Conservation (phyloP, 2,113 vertebrate species). For the Callipepla squamata region DNA sequence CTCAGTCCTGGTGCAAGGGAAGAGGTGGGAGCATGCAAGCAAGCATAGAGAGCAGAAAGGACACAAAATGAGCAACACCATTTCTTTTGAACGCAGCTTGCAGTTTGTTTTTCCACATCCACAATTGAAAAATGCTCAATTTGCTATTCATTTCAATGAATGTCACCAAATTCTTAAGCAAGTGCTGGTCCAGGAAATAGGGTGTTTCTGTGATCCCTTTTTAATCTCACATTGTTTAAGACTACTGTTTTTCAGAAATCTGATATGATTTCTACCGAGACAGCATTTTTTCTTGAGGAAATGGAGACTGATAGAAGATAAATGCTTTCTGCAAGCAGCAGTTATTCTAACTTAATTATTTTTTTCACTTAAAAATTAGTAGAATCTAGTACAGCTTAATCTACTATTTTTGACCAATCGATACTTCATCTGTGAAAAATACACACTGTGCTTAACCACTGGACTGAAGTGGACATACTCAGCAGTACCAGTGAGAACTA, state of each 20-base stretch:
- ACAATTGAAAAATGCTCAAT: background rate
- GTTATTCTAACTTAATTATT: background rate
- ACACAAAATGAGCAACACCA: background rate
- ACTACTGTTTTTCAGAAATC: background rate
- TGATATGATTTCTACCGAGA: background rate
- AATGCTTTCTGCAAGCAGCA: background rate
- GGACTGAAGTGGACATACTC: background rate
- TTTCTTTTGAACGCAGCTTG: background rate
- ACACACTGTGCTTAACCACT: rapidly evolving
- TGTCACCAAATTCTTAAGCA: background rate
- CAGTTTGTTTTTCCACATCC: background rate
- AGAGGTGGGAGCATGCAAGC: background rate
- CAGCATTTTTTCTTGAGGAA: background rate
- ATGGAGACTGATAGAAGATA: background rate
- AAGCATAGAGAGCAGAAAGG: background rate
- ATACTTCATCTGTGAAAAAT: background rate
- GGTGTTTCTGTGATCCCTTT: background rate
- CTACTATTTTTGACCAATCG: background rate
- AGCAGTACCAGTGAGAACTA: background rate
- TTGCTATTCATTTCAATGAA: background rate
- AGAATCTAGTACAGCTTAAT: background rate
- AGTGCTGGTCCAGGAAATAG: background rate
- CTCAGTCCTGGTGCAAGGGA: background rate
- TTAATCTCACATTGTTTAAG: background rate
- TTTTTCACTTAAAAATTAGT: background rate